These are phyloP conservation scores for Amia ocellicauda DNA, from an alignment of 2,113 vertebrate genomes.

Conservation along the genomic window DNA sequence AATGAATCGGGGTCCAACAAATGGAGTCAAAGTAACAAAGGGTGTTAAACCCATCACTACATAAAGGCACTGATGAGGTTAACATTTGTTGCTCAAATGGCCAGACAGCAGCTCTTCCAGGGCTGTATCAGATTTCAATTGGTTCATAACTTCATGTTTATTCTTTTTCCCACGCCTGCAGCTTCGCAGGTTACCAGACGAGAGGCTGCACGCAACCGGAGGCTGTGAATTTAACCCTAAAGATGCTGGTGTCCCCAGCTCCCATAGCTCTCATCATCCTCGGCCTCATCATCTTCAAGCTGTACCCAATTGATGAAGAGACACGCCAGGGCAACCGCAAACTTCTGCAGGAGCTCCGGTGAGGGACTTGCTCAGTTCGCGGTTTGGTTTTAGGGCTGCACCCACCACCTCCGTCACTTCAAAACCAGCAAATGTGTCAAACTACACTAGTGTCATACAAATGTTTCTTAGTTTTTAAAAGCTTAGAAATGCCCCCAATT, in stretches of 20 bases:
- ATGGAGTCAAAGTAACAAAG: too few relatives aligned
- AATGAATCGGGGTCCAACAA: too few relatives aligned
- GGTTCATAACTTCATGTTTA: too few relatives aligned
- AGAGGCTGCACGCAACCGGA: conserved; percentile 73
- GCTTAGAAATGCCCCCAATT: too few relatives aligned
- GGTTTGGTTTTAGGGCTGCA: too few relatives aligned
- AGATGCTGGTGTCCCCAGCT: conserved; percentile 78
- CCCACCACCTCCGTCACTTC: too few relatives aligned
- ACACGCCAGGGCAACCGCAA: conserved; percentile 76
- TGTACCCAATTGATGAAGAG: conserved; percentile 86
- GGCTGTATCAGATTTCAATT: too few relatives aligned
- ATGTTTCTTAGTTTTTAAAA: too few relatives aligned
- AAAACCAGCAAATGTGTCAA: too few relatives aligned
- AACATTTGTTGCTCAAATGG: neutral
- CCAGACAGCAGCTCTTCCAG: neutral
- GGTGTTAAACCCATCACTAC: too few relatives aligned
- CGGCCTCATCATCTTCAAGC: conserved; percentile 80
- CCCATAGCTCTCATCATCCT: conserved; percentile 78
- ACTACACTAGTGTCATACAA: too few relatives aligned
- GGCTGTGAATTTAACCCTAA: conserved; percentile 76
- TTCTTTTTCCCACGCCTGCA: conserved; percentile 32
- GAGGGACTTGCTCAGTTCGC: conserved; percentile 35
- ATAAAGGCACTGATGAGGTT: neutral
- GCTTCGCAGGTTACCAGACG: conserved; percentile 84
- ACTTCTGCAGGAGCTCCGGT: conserved; percentile 76